phyloP scores from a whole-genome alignment of 53 echinoderm and acorn worm species.

The Echinarachnius parma region DNA sequence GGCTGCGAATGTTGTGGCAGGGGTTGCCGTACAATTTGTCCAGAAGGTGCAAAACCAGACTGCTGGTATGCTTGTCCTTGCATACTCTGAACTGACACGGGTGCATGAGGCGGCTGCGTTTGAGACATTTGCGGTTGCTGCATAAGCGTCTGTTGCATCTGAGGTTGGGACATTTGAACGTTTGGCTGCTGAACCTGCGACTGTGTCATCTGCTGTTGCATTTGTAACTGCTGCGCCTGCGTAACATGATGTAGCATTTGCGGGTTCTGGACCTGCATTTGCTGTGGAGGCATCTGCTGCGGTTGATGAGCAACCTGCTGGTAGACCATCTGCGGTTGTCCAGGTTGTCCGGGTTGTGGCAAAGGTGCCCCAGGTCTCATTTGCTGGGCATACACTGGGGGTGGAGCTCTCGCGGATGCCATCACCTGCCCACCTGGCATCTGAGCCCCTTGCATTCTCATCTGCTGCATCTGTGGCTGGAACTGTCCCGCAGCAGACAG shows the following conservation, averaged over 20 bases:
- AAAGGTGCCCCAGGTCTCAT: not conserved
- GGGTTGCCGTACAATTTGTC: not conserved
- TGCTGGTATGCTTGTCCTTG: not conserved
- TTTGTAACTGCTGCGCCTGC: slow-evolving; percentile 22
- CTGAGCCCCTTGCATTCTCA: no score
- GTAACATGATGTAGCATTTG: not conserved
- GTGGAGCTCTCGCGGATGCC: slow-evolving; percentile 1
- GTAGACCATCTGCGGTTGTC: not conserved
- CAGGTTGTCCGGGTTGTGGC: not conserved
- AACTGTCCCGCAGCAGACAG: slow-evolving; percentile 26
- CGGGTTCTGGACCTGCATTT: not conserved
- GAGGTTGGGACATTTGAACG: slow-evolving; percentile 24
- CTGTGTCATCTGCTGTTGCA: slow-evolving; percentile 4
- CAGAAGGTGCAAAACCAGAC: not conserved
- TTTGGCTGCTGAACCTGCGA: slow-evolving; percentile 28
- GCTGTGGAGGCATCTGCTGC: not conserved
- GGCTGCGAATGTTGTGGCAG: not conserved
- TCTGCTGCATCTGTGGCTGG: slow-evolving; percentile 14
- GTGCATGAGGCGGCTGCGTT: not conserved
- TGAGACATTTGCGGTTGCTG: not conserved
- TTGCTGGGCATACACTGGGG: not conserved
- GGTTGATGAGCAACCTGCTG: not conserved
- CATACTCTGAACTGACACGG: not conserved
- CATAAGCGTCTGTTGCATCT: slow-evolving; percentile 13
- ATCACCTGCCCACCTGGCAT: slow-evolving; percentile 5